phyloP scores from a whole-genome alignment of 2,113 vertebrate genomes.

The Oryzias curvinotus region DNA sequence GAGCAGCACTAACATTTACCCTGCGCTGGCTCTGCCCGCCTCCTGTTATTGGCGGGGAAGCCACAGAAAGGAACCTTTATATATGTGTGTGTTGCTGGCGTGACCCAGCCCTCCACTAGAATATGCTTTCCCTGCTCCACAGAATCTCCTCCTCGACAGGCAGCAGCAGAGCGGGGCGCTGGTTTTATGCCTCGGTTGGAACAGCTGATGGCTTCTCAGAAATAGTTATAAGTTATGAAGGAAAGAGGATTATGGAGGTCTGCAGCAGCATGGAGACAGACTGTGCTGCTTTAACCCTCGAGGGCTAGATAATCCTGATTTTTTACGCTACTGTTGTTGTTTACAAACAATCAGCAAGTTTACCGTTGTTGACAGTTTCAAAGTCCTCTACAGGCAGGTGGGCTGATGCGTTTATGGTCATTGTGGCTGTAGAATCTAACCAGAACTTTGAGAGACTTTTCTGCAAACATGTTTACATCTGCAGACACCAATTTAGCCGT shows the following conservation, averaged over 20 bases:
- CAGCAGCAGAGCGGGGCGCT: constrained; percentile 9
- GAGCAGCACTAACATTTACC: constrained; percentile 56
- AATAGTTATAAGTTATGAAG: constrained; percentile 21
- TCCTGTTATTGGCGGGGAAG: constrained; percentile 31
- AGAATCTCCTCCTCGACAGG: constrained; percentile 20
- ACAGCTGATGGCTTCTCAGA: constrained; percentile 16
- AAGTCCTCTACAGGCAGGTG: too few relatives aligned
- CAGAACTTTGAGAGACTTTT: too few relatives aligned
- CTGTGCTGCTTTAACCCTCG: background rate
- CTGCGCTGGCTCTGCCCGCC: constrained; percentile 36
- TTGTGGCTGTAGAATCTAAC: too few relatives aligned
- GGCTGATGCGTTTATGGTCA: too few relatives aligned
- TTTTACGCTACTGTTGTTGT: too few relatives aligned
- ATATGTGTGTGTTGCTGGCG: background rate
- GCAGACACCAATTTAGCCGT: too few relatives aligned
- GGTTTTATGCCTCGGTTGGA: constrained; percentile 15
- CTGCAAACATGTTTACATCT: too few relatives aligned
- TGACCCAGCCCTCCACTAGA: constrained; percentile 1
- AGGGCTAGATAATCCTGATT: too few relatives aligned
- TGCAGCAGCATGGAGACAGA: background rate
- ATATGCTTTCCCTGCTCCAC: constrained; percentile 4
- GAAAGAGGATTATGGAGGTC: constrained; percentile 39
- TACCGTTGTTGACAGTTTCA: too few relatives aligned
- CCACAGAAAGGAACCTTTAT: constrained; percentile 47
- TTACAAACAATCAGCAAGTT: too few relatives aligned